A percentile compares a stretch with the other conserved stretches of the same genome.
These are phyloP conservation scores for Sipha flava DNA, from an alignment of 1,140 invertebrate genomes.

Conservation along the genomic window DNA sequence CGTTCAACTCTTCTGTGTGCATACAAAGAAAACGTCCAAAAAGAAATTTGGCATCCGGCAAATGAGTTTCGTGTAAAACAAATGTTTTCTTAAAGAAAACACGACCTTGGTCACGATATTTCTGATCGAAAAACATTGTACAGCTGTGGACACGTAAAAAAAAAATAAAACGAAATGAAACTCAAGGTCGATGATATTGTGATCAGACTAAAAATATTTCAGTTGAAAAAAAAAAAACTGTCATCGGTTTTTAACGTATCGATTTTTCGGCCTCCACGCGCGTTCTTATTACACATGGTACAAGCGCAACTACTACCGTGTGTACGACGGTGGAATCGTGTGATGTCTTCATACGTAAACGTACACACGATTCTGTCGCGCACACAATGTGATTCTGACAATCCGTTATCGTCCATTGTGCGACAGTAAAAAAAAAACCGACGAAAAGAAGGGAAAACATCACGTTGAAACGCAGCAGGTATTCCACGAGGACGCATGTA, in stretches of 20 bases:
- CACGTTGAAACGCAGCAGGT: slow-evolving; percentile 5
- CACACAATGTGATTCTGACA: neutral
- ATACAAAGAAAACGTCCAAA: neutral
- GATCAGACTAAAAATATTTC: neutral
- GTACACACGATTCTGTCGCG: neutral
- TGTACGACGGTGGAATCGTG: neutral
- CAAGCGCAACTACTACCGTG: neutral
- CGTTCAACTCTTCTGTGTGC: too few species aligned
- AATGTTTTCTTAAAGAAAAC: too few species aligned
- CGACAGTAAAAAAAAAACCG: neutral
- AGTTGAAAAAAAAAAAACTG: neutral
- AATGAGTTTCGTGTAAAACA: neutral
- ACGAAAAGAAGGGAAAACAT: neutral
- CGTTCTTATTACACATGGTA: too few species aligned
- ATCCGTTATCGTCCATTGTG: neutral
- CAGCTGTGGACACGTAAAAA: neutral
- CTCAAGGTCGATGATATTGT: neutral
- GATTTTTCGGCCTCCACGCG: neutral
- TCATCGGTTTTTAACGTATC: neutral
- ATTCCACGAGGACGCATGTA: neutral
- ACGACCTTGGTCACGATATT: neutral
- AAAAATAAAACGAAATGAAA: neutral
- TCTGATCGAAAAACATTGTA: neutral
- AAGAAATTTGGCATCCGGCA: neutral
- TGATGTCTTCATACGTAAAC: neutral